Base-by-base conservation (phyloP, 1,140 invertebrate genomes). In the Goniozus legneri region DNA sequence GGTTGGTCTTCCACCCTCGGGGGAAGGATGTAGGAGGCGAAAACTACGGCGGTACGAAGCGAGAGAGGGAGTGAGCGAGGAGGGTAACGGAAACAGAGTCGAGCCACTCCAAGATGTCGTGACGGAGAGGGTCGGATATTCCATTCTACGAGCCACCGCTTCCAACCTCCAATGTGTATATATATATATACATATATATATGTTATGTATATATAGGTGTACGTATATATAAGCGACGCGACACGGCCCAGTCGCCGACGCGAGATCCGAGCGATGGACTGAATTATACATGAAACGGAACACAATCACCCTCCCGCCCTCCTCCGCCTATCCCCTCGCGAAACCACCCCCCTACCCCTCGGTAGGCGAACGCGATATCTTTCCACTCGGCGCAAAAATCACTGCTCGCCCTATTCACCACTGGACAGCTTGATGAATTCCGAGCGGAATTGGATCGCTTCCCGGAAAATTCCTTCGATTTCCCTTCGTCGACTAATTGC, bases 211-310 rank as follows among this genome's bases (percentile, higher is more conserved):
- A n/a, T n/a, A n/a, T n/a, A n/a, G n/a, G n/a, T n/a, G n/a, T n/a
- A n/a, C n/a, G n/a, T 53, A 46, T 50, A 60, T 60, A 60, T 60
- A 60, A 60, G 57, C 50, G 53, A 53, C 45, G 58, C 52, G 52
- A 61, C 57, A 46, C 32, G 52, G 55, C 50, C 48, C 56, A 66
- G 66, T 60, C 60, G 62, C 60, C 58, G 58, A 56, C 58, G 62
- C 55, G 56, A 60, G 60, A 62, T 60, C 54, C 60, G 58, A 66
- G 62, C 65, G 67, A 69, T 62, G 60, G 43, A 20, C 44, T 73
- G 65, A 73, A 73, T 73, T 69, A 72, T 72, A 64, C 56, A 73
- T 66, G 58, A 68, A 65, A 65, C 58, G 61, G 59, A 71, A 71
- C 67, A 72, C 69, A 71, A 72, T 72, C 64, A 65, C 62, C 66